These are phyloP conservation scores for Nansenia antarctica DNA, from an alignment of 2,113 vertebrate genomes.

Conservation along the genomic window DNA sequence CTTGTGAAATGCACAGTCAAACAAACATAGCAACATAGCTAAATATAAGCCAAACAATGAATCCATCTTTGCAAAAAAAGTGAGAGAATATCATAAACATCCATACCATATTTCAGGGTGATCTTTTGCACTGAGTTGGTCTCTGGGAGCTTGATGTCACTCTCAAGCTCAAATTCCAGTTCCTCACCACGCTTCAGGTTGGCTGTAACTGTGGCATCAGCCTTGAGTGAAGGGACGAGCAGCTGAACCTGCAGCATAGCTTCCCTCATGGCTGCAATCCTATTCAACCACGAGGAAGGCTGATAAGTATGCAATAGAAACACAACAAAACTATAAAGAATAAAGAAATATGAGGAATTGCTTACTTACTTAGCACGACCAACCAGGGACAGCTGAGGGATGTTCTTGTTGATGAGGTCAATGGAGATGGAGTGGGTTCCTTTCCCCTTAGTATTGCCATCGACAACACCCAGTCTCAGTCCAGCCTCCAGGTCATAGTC, in stretches of 20 bases:
- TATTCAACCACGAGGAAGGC: slow-evolving; percentile 57
- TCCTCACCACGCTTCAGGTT: slow-evolving; percentile 66
- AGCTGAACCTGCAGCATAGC: slow-evolving; percentile 77
- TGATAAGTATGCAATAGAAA: neutral
- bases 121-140: slow-evolving; percentile 78
- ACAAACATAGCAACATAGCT: neutral
- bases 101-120: slow-evolving; percentile 79
- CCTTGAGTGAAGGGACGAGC: slow-evolving; percentile 76
- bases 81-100: neutral
- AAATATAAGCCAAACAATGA: neutral
- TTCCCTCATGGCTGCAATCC: slow-evolving; percentile 74
- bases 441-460: slow-evolving; percentile 68
- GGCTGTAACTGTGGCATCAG: slow-evolving; percentile 77
- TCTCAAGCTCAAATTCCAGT: slow-evolving; percentile 76
- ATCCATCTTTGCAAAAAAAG: neutral
- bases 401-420: slow-evolving; percentile 84
- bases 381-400: slow-evolving; percentile 80
- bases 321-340: neutral
- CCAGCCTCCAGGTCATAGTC: slow-evolving; percentile 81
- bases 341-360: neutral
- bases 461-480: slow-evolving; percentile 76
- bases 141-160: slow-evolving; percentile 72
- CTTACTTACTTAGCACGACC: slow-evolving; percentile 83
- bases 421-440: slow-evolving; percentile 78
- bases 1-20: neutral